These are phyloP conservation scores for Asarcornis scutulata DNA, from an alignment of 2,113 vertebrate genomes.

Conservation along the genomic window DNA sequence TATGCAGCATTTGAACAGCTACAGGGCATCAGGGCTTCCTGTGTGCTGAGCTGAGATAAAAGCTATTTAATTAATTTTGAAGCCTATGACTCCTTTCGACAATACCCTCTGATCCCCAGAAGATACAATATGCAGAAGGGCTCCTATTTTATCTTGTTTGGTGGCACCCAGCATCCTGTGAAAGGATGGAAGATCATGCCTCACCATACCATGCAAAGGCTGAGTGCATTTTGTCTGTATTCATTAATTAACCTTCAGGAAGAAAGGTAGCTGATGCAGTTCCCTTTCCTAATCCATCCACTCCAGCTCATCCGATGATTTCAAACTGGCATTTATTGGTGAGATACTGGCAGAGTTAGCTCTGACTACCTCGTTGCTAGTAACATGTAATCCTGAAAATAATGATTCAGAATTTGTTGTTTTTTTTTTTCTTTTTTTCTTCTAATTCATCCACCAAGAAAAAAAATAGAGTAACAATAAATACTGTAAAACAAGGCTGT, in stretches of 20 bases:
- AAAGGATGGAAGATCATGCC: neutral
- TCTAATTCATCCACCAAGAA: neutral
- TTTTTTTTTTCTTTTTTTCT: neutral
- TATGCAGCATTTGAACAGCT: neutral
- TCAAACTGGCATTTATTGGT: neutral
- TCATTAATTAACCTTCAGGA: neutral
- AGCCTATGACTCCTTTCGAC: neutral
- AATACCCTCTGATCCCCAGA: neutral
- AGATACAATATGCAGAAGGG: neutral
- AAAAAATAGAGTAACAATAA: conserved; percentile 20
- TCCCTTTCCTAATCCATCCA: neutral
- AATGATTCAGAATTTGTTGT: neutral
- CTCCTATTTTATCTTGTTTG: neutral
- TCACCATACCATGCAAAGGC: neutral
- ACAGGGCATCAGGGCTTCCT: neutral
- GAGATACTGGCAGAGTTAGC: neutral
- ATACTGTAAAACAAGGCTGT: neutral
- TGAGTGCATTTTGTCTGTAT: neutral
- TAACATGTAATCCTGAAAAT: neutral
- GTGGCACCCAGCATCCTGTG: neutral
- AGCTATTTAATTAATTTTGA: neutral
- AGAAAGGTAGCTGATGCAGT: neutral
- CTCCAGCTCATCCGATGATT: neutral
- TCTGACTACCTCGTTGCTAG: neutral
- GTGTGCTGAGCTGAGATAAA: neutral